Base-by-base conservation (phyloP, 2,113 vertebrate genomes). In the Noturus placidus region DNA sequence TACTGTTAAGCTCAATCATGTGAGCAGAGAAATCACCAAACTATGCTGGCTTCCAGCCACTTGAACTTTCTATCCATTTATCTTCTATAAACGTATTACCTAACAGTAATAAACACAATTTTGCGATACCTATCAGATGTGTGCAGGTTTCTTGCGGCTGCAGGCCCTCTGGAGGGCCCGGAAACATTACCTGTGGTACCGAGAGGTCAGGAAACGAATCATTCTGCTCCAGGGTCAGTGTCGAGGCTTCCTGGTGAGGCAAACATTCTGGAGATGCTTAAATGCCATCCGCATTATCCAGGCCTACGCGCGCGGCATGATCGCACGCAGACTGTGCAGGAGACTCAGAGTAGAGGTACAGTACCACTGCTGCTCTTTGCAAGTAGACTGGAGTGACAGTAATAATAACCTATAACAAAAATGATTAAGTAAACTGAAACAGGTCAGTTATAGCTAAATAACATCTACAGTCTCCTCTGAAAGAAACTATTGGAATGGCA, bases 241-340 rank as follows among this genome's bases (percentile, higher is more conserved):
- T 82, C 95, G 97, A 0, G 97, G 97, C 1, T 98, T 93, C 92
- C 89, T 99, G 93, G 97, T 99, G 52, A 96, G 98, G 0, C 92
- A 93, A 83, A 98, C 97, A 0, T 99, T 99, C 94, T 95, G 97
- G 19, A 97, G 97, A 91, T 96, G 97, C 50, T 96, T 99, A 85
- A 98, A 97, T 97, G 98, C 96, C 0, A 95, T 99, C 63, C 93
- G 97, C 91, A 98, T 97, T 0, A 92, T 99, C 90, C 98, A 99
- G 94, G 96, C 97, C 0, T 96, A 97, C 0, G 96, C 95, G 6
- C 93, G 98, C 0, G 98, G 97, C 76, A 98, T 99, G 98, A 98
- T 99, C 0, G 97, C 98, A 1, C 96, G 97, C 2, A 92, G 98
- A 87, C 95, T 98, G 0, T 97, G 97, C 90, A 96, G 94, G 82